Conservation (phyloP, 2,797 vertebrate species). For the Otolemur crassicaudatus region DNA sequence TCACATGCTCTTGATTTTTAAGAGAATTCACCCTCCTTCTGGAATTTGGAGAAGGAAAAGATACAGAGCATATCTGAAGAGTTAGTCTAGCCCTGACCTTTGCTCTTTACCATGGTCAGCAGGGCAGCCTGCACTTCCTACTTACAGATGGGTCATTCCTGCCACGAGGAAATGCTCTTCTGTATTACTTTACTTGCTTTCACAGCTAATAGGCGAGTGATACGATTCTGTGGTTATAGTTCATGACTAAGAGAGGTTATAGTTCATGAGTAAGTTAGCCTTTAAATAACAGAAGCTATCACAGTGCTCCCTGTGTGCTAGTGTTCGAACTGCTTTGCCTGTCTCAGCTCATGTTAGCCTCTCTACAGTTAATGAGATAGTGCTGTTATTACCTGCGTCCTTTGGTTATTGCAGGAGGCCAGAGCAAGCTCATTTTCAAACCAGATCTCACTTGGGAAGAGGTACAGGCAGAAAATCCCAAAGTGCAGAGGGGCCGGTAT, state of each 20-base stretch:
- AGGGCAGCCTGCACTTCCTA: background rate
- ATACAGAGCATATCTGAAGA: background rate
- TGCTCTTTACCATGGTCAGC: background rate
- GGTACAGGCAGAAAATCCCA: conserved; percentile 90
- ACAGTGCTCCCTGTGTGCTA: background rate
- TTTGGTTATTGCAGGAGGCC: conserved; percentile 89
- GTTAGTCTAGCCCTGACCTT: background rate
- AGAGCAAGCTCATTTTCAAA: conserved; percentile 90
- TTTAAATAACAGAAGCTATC: background rate
- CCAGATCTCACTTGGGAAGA: conserved; percentile 91
- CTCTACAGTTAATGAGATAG: background rate
- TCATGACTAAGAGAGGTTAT: background rate
- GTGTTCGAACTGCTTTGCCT: background rate
- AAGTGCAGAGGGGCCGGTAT: conserved; percentile 90
- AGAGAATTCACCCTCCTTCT: background rate
- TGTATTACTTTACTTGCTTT: background rate
- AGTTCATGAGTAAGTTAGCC: background rate
- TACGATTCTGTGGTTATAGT: background rate
- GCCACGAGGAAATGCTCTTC: background rate
- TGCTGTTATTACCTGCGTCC: background rate
- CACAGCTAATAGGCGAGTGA: background rate
- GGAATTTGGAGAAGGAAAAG: conserved; percentile 24
- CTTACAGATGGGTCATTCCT: background rate
- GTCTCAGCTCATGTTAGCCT: background rate
- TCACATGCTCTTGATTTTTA: background rate